Percentiles rank a stretch among this genome's conserved stretches.
Evolutionary conservation across 1,140 invertebrate genomes (phyloP).

Genomic region (Drosophila suzukii): DNA sequence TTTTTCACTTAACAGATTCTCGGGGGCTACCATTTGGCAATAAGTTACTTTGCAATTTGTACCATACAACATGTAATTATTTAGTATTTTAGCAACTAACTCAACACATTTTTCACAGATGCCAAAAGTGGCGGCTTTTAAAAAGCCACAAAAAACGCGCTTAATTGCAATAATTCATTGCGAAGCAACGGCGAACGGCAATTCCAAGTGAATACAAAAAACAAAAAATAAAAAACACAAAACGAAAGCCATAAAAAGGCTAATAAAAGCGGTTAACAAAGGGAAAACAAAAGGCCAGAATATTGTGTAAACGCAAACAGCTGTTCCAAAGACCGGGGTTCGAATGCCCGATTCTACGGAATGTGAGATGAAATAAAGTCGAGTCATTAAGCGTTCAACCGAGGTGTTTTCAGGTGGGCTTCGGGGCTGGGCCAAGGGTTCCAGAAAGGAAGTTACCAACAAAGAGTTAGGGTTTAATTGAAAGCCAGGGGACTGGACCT

Average conservation of each 20-base stretch:
- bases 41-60: slow-evolving; percentile 50
- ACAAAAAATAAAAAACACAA: slow-evolving; percentile 38
- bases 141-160: slow-evolving; percentile 73
- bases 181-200: slow-evolving; percentile 36
- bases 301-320: slow-evolving; percentile 74
- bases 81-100: slow-evolving; percentile 71
- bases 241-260: slow-evolving; percentile 76
- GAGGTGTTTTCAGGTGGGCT: slow-evolving; percentile 37
- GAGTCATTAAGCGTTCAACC: slow-evolving; percentile 44
- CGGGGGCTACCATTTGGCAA: slow-evolving; percentile 20
- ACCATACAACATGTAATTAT: slow-evolving; percentile 68
- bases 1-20: slow-evolving; percentile 39
- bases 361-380: slow-evolving; percentile 54
- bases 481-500: slow-evolving; percentile 30
- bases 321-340: slow-evolving; percentile 51
- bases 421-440: slow-evolving; percentile 19
- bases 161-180: slow-evolving; percentile 81
- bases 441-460: slow-evolving; percentile 40
- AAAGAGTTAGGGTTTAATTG: slow-evolving; percentile 56
- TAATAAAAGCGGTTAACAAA: slow-evolving; percentile 63
- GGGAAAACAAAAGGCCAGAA: slow-evolving; percentile 42
- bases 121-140: slow-evolving; percentile 63
- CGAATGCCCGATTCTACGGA: slow-evolving; percentile 37
- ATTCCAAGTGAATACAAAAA: slow-evolving; percentile 36
- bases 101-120: slow-evolving; percentile 63